Evolutionary conservation across 2,888 invertebrate genomes (phyloP), one percentile per base, ranked within the genome.

Genomic region (Lysandra bellargus): DNA sequence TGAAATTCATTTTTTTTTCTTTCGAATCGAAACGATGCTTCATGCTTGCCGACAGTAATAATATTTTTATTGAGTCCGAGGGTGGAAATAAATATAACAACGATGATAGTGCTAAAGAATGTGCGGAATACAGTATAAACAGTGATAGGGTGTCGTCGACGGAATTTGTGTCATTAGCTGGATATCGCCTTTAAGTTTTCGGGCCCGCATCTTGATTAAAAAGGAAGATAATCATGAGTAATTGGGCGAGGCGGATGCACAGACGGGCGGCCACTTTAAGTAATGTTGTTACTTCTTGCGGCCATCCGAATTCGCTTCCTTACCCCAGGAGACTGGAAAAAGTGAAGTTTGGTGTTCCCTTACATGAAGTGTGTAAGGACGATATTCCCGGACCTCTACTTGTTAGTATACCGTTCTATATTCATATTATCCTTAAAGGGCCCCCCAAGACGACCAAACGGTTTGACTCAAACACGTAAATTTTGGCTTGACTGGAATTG

Each of bases 301-400:
- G 98, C 82, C 98, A 98, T 93, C 97, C 98, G 44, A 96, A 96
- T 83, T 92, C 96, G 49, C 96, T 97, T 83, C 97, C 97, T 33
- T 98, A 98, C 89, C 97, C 98, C 12, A 95, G 98, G 85, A 95
- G 98, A 87, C 94, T 98, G 83, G 98, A 98, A 94, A 98, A 98
- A 96, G 98, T 99, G 78, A 99, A 98, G 93, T 99, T 99, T 93
- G 99, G 99, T 83, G 98, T 97, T 82, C 97, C 98, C 77, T 95
- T 99, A 82, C 97, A 97, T 86, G 98, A 98, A 95, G 98, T 99
- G 83, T 98, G 98, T 94, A 98, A 98, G 92, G 98, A 98, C 91
- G 98, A 98, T 94, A 98, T 99, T 92, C 99, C 99, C 83, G 98
- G 98, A 84, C 98, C 98, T 82, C 95, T 98, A 87, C 95, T 98